These are phyloP conservation scores for Apocheima hispidaria DNA, from an alignment of 2,888 invertebrate genomes.

Conservation along the genomic window DNA sequence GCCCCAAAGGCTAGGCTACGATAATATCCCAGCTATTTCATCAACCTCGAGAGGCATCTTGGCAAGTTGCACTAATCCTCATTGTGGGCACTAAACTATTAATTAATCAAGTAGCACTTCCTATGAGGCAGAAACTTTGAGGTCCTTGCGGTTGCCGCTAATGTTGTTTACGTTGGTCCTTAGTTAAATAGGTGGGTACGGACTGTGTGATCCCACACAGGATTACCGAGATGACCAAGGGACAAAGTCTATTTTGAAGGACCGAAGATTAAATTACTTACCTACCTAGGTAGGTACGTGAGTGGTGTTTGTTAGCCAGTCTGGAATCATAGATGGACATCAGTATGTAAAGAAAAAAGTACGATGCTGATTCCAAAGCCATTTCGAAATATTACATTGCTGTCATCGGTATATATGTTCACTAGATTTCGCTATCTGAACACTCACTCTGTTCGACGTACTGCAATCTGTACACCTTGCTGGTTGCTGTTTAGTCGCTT, in stretches of 20 bases:
- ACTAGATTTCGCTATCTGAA: too few species aligned
- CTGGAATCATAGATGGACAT: not conserved
- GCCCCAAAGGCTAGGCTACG: too few species aligned
- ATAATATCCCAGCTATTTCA: slow-evolving; percentile 29
- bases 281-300: too few species aligned
- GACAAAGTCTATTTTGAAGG: slow-evolving; percentile 34
- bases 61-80: slow-evolving; percentile 58
- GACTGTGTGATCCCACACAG: slow-evolving; percentile 50
- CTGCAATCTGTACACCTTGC: too few species aligned
- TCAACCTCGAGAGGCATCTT: slow-evolving; percentile 55
- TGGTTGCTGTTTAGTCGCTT: too few species aligned
- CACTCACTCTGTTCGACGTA: too few species aligned
- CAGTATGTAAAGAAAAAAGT: too few species aligned
- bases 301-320: not conserved
- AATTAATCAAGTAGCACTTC: slow-evolving; percentile 65
- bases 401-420: too few species aligned
- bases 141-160: slow-evolving; percentile 66
- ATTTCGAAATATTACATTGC: too few species aligned
- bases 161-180: slow-evolving; percentile 73
- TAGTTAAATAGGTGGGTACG: slow-evolving; percentile 71
- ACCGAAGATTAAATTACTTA: slow-evolving; percentile 19
- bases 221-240: slow-evolving; percentile 51
- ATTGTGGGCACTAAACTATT: slow-evolving; percentile 62
- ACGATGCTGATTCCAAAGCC: too few species aligned
- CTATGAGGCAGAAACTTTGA: slow-evolving; percentile 59